These are phyloP conservation scores for Strigamia crassipes DNA, from an alignment of 2,888 invertebrate genomes.

Conservation along the genomic window DNA sequence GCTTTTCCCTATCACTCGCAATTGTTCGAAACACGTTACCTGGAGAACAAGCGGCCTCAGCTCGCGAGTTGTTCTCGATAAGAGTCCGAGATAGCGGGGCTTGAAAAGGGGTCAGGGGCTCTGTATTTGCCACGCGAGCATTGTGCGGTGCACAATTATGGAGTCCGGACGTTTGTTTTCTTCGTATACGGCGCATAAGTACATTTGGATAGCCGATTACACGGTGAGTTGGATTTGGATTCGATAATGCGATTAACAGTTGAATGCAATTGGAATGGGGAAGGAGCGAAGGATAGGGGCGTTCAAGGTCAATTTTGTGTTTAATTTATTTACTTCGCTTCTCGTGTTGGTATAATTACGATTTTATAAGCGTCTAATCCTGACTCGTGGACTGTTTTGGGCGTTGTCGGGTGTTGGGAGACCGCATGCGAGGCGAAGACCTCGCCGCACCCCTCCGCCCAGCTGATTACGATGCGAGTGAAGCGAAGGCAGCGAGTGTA, in stretches of 20 bases:
- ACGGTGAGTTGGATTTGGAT: neutral
- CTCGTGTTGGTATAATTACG: neutral
- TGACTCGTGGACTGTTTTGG: conserved; percentile 1
- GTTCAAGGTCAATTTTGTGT: neutral
- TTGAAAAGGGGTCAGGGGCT: conserved; percentile 28
- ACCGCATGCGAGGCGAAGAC: conserved; percentile 36
- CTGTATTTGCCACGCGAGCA: conserved; percentile 12
- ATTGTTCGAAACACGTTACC: neutral
- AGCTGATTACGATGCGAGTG: conserved; percentile 37
- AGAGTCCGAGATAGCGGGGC: neutral
- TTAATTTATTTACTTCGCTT: neutral
- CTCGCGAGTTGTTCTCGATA: neutral
- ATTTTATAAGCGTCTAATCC: neutral
- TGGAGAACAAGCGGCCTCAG: neutral
- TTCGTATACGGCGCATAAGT: neutral
- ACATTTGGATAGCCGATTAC: conserved; percentile 3
- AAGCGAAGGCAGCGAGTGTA: neutral
- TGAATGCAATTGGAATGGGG: neutral
- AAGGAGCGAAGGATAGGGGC: neutral
- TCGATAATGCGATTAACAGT: neutral
- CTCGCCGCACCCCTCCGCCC: conserved; percentile 37
- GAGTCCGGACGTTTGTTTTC: neutral
- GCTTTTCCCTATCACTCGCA: neutral
- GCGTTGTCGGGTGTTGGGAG: conserved; percentile 23
- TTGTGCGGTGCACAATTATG: neutral